Evolutionary conservation across 2,797 vertebrate species (phyloP).

Genomic region (Alectoris magna): DNA sequence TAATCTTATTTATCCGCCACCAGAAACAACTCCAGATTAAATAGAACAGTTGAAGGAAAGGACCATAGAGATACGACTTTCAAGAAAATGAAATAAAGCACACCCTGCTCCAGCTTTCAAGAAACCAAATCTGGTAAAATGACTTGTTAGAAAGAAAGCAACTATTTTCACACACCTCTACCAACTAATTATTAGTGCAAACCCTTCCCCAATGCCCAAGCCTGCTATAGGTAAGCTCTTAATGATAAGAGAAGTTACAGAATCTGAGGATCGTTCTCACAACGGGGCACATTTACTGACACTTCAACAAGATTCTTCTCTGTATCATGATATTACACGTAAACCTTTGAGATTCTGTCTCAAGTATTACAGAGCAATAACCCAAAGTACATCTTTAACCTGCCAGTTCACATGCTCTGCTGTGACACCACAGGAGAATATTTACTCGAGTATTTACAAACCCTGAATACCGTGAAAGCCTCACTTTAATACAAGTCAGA

Average conservation of each 20-base stretch:
- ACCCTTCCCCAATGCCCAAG: fast-evolving
- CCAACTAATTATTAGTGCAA: neutral
- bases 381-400: neutral
- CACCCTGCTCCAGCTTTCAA: neutral
- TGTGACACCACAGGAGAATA: neutral
- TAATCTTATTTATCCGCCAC: neutral
- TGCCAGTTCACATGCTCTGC: neutral
- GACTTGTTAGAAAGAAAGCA: neutral
- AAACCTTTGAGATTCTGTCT: neutral
- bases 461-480: neutral
- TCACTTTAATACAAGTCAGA: neutral
- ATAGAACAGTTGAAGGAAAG: neutral
- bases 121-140: neutral
- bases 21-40: neutral
- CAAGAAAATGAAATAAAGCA: neutral
- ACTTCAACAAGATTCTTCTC: neutral
- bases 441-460: neutral
- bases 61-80: neutral
- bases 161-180: neutral
- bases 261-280: neutral
- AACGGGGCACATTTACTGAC: neutral
- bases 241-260: neutral
- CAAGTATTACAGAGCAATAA: neutral
- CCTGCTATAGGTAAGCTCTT: neutral
- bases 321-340: neutral